Percentiles rank a stretch among this genome's conserved stretches.
Evolutionary conservation across 2,113 vertebrate genomes (phyloP).

Genomic region (Penelope pileata): DNA sequence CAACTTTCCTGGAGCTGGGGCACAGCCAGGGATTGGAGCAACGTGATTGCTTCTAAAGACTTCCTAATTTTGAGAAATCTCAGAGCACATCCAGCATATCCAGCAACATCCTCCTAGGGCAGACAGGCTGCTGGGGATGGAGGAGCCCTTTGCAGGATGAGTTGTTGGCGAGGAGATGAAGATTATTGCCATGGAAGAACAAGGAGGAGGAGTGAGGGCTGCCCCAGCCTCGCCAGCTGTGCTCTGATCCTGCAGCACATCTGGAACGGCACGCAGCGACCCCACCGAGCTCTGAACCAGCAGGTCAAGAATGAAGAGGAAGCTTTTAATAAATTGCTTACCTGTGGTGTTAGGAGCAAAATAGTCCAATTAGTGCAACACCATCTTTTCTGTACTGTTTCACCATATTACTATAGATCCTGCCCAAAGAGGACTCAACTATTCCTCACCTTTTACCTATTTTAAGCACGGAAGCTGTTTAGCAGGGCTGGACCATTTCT

Average conservation of each 20-base stretch:
- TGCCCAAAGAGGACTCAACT: constrained; percentile 19
- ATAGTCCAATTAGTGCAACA: constrained; percentile 40
- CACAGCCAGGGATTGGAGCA: neutral
- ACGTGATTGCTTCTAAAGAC: constrained; percentile 38
- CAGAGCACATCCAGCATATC: neutral
- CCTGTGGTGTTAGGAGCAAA: constrained; percentile 46
- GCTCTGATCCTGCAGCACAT: constrained; percentile 58
- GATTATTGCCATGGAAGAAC: constrained; percentile 3
- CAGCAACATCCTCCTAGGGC: constrained; percentile 19
- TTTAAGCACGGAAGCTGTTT: constrained; percentile 45
- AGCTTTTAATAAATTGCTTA: constrained; percentile 65
- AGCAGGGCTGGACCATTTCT: constrained; percentile 12
- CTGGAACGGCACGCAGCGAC: constrained; percentile 37
- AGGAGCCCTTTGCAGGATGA: neutral
- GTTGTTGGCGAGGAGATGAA: neutral
- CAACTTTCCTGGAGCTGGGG: constrained; percentile 16
- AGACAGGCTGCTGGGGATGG: neutral
- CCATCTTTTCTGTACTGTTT: constrained; percentile 13
- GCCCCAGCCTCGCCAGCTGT: constrained; percentile 32
- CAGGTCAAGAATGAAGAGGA: constrained; percentile 50
- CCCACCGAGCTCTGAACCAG: constrained; percentile 60
- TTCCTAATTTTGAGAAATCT: constrained; percentile 40
- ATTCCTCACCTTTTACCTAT: constrained; percentile 51
- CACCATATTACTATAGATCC: neutral
- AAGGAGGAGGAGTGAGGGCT: neutral